A percentile compares a stretch with the other conserved stretches of the same genome.
phyloP scores from a whole-genome alignment of 2,797 vertebrate species.

The Mionectes olivaceus region DNA sequence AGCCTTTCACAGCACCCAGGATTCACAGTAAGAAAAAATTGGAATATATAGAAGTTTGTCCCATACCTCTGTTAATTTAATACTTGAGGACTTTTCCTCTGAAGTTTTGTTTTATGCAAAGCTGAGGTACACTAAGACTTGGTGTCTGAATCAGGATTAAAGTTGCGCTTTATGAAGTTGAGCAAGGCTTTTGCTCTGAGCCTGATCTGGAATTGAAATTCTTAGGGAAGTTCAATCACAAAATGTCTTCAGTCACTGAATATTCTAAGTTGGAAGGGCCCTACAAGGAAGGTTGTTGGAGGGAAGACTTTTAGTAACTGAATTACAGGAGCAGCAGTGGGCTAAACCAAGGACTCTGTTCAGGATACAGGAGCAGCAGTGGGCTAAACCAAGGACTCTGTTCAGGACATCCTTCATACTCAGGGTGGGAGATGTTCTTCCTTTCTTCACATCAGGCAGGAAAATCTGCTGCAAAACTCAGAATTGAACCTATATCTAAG shows the following conservation, averaged over 20 bases:
- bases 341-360: background rate
- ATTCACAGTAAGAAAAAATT: too few relatives aligned
- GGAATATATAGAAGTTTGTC: rapidly evolving
- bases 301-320: background rate
- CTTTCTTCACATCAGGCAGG: background rate
- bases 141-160: background rate
- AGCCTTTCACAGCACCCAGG: background rate
- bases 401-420: rapidly evolving
- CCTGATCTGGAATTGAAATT: background rate
- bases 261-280: background rate
- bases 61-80: background rate
- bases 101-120: background rate
- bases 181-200: background rate
- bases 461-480: background rate
- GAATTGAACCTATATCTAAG: background rate
- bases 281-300: background rate
- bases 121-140: rapidly evolving
- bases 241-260: background rate
- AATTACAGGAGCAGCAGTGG: background rate
- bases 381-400: background rate
- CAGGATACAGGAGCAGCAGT: background rate
- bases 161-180: background rate
- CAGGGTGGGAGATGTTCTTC: background rate
- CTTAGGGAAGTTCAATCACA: background rate
- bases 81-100: background rate